Conservation (phyloP, 2,797 vertebrate genomes). For the Gallinago solitaria region DNA sequence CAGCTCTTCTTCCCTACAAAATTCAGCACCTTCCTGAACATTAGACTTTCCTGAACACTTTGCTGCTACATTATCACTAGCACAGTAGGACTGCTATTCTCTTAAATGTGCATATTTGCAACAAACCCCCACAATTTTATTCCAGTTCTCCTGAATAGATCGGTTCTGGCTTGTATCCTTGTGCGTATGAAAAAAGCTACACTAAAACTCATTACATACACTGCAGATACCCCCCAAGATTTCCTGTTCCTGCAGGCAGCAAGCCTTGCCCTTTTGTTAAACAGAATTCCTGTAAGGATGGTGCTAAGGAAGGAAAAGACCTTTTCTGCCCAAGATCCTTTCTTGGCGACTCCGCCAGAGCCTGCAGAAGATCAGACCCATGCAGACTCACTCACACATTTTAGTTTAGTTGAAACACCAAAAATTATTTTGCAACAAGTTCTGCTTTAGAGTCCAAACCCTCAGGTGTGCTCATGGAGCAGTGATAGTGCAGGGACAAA, state of each 20-base stretch:
- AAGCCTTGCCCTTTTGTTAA: not conserved
- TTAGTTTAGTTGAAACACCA: not conserved
- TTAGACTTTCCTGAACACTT: not conserved
- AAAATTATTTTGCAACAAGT: not conserved
- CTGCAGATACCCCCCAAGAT: not conserved
- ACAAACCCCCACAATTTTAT: not conserved
- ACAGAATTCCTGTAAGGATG: not conserved
- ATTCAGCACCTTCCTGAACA: not conserved
- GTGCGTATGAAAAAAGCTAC: not conserved
- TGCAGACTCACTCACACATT: not conserved
- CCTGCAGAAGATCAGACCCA: not conserved
- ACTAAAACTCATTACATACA: not conserved
- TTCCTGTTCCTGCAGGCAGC: not conserved
- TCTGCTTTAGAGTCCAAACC: not conserved
- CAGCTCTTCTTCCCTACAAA: not conserved
- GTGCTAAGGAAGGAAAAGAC: not conserved
- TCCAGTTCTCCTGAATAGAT: not conserved
- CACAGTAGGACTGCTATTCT: not conserved
- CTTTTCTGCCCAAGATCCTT: not conserved
- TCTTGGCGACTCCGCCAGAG: not conserved
- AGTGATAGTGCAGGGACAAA: not conserved
- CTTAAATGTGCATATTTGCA: fast-evolving
- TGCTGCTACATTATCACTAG: not conserved
- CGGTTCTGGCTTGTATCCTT: not conserved
- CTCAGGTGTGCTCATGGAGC: not conserved